phyloP scores from a whole-genome alignment of 2,888 invertebrate species.

The Azorinus chamasolen region DNA sequence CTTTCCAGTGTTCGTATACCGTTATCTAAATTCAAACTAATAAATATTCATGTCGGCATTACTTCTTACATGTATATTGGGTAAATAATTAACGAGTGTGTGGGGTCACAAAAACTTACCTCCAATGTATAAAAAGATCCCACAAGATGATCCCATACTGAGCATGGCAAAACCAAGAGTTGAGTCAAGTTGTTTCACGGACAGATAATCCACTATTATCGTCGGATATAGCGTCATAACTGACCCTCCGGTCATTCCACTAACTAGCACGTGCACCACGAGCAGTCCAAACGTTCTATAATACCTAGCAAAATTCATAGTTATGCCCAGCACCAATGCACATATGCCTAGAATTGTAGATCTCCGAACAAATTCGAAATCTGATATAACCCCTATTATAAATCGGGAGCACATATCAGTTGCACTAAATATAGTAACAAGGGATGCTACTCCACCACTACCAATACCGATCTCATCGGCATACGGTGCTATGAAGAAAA shows the following conservation, averaged over 20 bases:
- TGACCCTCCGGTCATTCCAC: slow-evolving; percentile 65
- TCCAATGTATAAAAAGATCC: too few species aligned
- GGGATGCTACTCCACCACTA: slow-evolving; percentile 33
- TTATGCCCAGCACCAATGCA: slow-evolving; percentile 25
- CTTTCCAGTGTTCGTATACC: too few species aligned
- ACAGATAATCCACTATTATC: slow-evolving; percentile 68
- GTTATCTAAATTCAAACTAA: too few species aligned
- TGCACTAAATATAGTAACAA: slow-evolving; percentile 52
- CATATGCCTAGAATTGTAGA: slow-evolving; percentile 35
- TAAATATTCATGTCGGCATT: too few species aligned
- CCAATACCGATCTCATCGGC: slow-evolving; percentile 45
- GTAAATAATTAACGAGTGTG: too few species aligned
- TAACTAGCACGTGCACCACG: slow-evolving; percentile 51
- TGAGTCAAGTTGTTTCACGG: slow-evolving; percentile 58
- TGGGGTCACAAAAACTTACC: too few species aligned
- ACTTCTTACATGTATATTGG: too few species aligned
- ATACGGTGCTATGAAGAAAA: slow-evolving; percentile 56
- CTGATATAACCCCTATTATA: slow-evolving; percentile 44
- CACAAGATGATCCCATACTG: too few species aligned
- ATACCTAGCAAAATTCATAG: slow-evolving; percentile 26
- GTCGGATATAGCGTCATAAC: slow-evolving; percentile 66
- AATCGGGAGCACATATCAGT: slow-evolving; percentile 49
- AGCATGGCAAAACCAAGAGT: slow-evolving; percentile 52
- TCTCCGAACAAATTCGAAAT: slow-evolving; percentile 33
- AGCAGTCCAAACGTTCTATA: slow-evolving; percentile 57